A percentile compares a stretch with the other conserved stretches of the same genome.
Evolutionary conservation across 1,140 invertebrate species (phyloP).

Genomic region (Aplysia californica): DNA sequence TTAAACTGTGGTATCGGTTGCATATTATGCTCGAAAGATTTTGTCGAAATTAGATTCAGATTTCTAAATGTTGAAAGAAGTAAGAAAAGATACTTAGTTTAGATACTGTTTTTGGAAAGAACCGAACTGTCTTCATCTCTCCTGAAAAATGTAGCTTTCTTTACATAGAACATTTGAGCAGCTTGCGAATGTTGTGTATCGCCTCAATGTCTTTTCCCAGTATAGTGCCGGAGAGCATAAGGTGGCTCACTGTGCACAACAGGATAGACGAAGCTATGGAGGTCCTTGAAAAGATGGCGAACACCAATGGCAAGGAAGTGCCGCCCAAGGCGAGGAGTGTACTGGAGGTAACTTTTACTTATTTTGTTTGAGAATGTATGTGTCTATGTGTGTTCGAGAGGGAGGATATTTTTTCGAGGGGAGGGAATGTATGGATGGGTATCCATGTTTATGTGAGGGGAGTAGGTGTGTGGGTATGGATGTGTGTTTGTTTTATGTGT

Average conservation of each 20-base stretch:
- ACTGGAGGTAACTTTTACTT: no score
- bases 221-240: slow-evolving; percentile 19
- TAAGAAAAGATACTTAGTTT: no score
- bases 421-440: background rate
- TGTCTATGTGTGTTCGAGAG: no score
- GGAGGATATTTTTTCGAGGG: background rate
- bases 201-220: background rate
- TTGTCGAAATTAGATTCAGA: no score
- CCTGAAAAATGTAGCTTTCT: slow-evolving; percentile 9
- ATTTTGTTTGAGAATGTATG: no score
- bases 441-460: background rate
- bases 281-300: background rate
- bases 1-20: no score
- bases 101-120: no score
- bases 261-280: background rate
- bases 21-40: no score
- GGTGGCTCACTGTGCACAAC: slow-evolving; percentile 8
- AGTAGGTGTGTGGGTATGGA: background rate
- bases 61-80: no score
- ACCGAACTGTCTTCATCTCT: background rate
- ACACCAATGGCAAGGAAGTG: background rate
- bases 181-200: no score
- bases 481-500: no score
- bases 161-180: no score
- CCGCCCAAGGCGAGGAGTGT: background rate